Conservation (phyloP, 2,797 vertebrate genomes). For the Argya squamiceps region DNA sequence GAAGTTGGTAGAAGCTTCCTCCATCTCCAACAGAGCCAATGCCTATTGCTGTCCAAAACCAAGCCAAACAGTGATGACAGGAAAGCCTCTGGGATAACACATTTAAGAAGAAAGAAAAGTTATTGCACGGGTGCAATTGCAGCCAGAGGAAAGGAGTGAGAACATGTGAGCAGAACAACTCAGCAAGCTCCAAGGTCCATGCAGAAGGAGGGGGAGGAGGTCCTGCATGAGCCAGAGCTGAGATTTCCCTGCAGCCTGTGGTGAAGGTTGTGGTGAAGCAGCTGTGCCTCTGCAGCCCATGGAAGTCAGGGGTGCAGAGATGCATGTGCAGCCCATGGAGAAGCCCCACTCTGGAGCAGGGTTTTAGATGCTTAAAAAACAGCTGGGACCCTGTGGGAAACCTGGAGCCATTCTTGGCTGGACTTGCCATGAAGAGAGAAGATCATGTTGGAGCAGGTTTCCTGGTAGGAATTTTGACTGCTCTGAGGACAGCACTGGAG, state of each 20-base stretch:
- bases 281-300: neutral
- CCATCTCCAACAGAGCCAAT: neutral
- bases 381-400: neutral
- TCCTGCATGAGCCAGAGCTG: neutral
- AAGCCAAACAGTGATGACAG: neutral
- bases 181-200: neutral
- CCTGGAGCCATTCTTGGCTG: neutral
- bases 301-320: neutral
- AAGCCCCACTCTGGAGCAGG: neutral
- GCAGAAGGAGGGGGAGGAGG: too few relatives aligned
- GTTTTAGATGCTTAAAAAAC: neutral
- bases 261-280: neutral
- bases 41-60: neutral
- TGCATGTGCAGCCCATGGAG: too few relatives aligned
- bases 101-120: neutral
- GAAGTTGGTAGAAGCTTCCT: neutral
- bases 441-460: neutral
- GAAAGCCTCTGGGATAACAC: neutral
- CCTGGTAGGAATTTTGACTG: neutral
- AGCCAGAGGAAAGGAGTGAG: neutral
- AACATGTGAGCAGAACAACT: neutral
- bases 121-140: fast-evolving
- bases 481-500: neutral
- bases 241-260: neutral
- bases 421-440: neutral